Conservation (phyloP, 2,113 vertebrate species). For the Hystrix brachyura region DNA sequence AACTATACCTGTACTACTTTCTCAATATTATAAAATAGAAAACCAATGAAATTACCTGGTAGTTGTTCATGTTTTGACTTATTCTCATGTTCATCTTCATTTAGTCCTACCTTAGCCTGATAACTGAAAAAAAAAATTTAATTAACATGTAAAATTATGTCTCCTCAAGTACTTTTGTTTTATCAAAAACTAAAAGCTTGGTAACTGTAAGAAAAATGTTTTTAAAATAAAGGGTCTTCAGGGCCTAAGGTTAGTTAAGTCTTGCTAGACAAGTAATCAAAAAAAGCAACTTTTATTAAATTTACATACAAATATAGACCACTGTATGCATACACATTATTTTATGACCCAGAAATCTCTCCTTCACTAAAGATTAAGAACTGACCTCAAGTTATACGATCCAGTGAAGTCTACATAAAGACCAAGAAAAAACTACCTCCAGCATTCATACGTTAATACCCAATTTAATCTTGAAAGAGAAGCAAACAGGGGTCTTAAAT, state of each 20-base stretch:
- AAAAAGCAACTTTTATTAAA: conserved; percentile 4
- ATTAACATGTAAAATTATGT: conserved; percentile 20
- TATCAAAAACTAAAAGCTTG: conserved; percentile 20
- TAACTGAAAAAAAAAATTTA: conserved; percentile 76
- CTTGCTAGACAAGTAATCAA: background rate
- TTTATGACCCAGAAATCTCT: background rate
- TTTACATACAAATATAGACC: background rate
- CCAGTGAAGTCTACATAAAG: background rate
- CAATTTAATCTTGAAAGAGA: conserved; percentile 8
- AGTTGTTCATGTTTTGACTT: conserved; percentile 79
- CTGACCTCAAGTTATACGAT: background rate
- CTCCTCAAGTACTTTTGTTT: background rate
- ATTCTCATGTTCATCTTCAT: conserved; percentile 74
- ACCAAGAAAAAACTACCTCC: background rate
- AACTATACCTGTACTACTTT: background rate
- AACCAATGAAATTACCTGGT: conserved; percentile 83
- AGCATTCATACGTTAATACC: background rate
- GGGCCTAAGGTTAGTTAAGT: background rate
- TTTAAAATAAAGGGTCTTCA: conserved; percentile 39
- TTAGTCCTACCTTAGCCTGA: conserved; percentile 42
- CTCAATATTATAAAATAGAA: conserved; percentile 31
- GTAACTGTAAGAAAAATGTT: background rate
- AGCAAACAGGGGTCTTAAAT: background rate
- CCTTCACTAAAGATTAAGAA: background rate
- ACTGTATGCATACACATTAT: background rate